Evolutionary conservation across 2,113 vertebrate genomes (phyloP), one percentile per base, ranked within the genome.

Genomic region (Peromyscus leucopus): DNA sequence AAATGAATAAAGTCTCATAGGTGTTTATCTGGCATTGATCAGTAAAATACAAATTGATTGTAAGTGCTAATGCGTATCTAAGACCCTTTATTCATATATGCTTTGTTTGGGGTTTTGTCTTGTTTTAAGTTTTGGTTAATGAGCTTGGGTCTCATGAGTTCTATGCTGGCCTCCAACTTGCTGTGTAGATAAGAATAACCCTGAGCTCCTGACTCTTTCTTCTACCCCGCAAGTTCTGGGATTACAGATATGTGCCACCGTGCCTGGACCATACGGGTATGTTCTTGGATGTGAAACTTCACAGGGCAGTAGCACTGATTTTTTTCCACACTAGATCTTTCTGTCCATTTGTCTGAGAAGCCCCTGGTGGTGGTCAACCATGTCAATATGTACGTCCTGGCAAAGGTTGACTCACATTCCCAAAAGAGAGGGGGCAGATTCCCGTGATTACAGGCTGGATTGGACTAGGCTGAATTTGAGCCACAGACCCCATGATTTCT

Each of bases 31-130:
- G 33, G 12, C 87, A 72, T 91, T 91, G 80, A 88, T 33, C 16
- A 63, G 82, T 69, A n/a, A 79, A 92, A 93, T 7, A 42, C 33
- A 93, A 86, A 76, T 51, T 71, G 26, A 83, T 91, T 89, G 42
- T 86, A 87, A 84, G 67, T 48, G 42, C 12, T 42, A 26, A 48
- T 10, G 59, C 89, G 39, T 24, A 72, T 57, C 51, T 48, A 31
- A 93, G 79, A 85, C 10, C 59, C 72, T 82, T 93, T 61, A 80
- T 67, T 80, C 28, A 5, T 0, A 10, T 5, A 17, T 4, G 69
- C 71, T 90, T 76, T 65, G 7, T 69, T 48, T 86, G 84, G 59
- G n/a, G 55, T 59, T 85, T 85, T 84, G 39, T 84, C n/a, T 65
- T 61, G 12, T 46, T 85, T 59, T 36, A 11, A 17, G 33, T 79